These are phyloP conservation scores for Odontophorus gujanensis DNA, from an alignment of 2,113 vertebrate genomes.

Conservation along the genomic window DNA sequence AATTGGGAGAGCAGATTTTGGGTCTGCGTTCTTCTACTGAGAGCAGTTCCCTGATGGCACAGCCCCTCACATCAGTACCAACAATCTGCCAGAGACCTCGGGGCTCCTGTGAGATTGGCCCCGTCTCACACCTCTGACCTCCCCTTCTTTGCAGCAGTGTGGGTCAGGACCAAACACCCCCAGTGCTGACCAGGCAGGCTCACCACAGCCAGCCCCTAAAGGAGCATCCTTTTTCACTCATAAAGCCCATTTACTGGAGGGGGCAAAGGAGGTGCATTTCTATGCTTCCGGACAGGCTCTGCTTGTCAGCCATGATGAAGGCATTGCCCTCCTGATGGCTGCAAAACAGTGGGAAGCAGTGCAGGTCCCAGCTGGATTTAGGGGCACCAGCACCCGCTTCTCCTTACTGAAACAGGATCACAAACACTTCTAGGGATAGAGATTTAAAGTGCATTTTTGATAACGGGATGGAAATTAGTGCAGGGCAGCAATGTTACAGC, in stretches of 20 bases:
- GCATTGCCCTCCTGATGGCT: not conserved
- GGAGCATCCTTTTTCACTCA: not conserved
- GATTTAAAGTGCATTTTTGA: not conserved
- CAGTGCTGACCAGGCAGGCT: not conserved
- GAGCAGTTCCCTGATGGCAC: not conserved
- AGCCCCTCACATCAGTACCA: not conserved
- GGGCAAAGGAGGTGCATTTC: not conserved
- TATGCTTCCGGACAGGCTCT: not conserved
- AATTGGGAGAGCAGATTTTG: conserved; percentile 1
- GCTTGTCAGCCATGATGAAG: not conserved
- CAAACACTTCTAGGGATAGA: rapidly evolving
- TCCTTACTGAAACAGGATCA: not conserved
- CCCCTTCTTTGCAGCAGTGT: not conserved
- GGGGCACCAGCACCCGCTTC: not conserved
- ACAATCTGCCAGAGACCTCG: not conserved
- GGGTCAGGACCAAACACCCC: rapidly evolving
- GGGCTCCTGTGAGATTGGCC: not conserved
- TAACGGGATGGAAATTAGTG: not conserved
- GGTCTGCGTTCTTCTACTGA: not conserved
- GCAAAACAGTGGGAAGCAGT: not conserved
- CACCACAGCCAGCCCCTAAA: not conserved
- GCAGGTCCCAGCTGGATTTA: not conserved
- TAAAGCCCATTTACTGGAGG: not conserved
- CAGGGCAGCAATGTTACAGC: not conserved
- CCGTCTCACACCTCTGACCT: not conserved